phyloP scores from a whole-genome alignment of 2,797 vertebrate species.

The Dipus sagitta region DNA sequence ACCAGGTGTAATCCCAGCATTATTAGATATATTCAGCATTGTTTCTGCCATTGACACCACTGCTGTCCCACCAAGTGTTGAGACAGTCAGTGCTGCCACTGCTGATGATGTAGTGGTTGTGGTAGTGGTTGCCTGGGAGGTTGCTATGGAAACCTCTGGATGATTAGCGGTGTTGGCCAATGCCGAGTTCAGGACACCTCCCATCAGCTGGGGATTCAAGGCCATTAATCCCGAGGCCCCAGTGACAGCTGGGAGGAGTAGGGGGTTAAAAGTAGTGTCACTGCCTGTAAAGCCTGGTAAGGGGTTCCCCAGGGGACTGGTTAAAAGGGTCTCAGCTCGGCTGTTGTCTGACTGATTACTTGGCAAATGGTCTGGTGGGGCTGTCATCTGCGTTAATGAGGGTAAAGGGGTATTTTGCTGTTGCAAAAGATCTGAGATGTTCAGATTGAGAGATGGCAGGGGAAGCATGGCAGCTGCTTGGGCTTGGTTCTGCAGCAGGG shows the following conservation, averaged over 20 bases:
- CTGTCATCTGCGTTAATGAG: conserved; percentile 87
- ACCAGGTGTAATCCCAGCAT: conserved; percentile 87
- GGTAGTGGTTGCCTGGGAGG: conserved; percentile 93
- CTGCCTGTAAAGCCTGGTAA: conserved; percentile 86
- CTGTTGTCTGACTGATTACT: conserved; percentile 87
- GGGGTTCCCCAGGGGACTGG: conserved; percentile 87
- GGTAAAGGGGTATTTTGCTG: conserved; percentile 87
- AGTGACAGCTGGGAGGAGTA: conserved; percentile 89
- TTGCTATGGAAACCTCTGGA: conserved; percentile 95
- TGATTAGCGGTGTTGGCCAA: conserved; percentile 93
- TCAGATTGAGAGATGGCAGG: conserved; percentile 89
- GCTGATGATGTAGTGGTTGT: conserved; percentile 94
- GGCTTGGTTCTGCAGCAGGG: conserved; percentile 90
- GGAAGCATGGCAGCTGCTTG: conserved; percentile 90
- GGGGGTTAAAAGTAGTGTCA: conserved; percentile 88
- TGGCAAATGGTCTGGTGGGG: conserved; percentile 87
- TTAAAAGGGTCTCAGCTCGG: conserved; percentile 88
- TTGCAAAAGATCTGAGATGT: conserved; percentile 89
- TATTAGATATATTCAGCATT: conserved; percentile 89
- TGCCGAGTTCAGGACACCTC: conserved; percentile 90
- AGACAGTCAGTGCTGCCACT: conserved; percentile 92
- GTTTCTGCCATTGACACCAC: conserved; percentile 92
- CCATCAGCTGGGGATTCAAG: conserved; percentile 93
- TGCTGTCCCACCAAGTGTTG: conserved; percentile 92
- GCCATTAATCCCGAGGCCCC: conserved; percentile 90